Base-by-base conservation (phyloP, 2,113 vertebrate species). In the Petaurus breviceps region DNA sequence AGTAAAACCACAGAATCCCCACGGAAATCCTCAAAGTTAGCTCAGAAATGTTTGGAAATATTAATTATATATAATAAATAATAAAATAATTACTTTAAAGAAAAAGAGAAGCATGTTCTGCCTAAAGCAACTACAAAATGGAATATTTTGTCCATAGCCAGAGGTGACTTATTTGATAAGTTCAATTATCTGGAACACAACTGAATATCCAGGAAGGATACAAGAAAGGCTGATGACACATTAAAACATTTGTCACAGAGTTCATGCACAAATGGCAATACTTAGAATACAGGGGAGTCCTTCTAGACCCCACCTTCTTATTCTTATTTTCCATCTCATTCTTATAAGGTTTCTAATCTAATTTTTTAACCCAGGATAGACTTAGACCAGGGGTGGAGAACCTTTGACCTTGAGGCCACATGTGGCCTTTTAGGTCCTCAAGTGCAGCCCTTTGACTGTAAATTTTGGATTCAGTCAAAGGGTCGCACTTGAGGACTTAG, bases 271-370 rank as follows among this genome's bases (percentile, higher is more conserved):
- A 19, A 89, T n/a, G 6, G 7, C 43, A 89, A 0, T 49, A 24
- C 57, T 89, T 2, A 93, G 51, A 12, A 92, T 26, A 93, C 28
- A 22, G 8, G 25, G 90, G n/a, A 90, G 43, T 10, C 89, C 94
- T 92, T 31, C 55, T 24, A 92, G 68, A 7, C 54, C 51, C 90
- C 91, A 53, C 49, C 61, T 91, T 95, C n/a, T 89, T 94, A 25
- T 93, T 92, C 96, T 55, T 91, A 14, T 84, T 84, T 84, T 84
- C 16, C 6, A 22, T 4, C 0, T 43, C n/a, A 43, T 84, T 43
- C 68, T 92, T 57, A 95, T 84, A 96, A 92, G 94, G 94, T 95
- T 3, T 94, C 46, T 95, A 92, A n/a, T 24, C 37, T n/a, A 77
- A 77, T 77, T n/a, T 77, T 37, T 43, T 43, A 84, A 84, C 37